Evolutionary conservation across 2,113 vertebrate genomes (phyloP), one percentile per base, ranked within the genome.

Genomic region (Poicephalus meyeri): DNA sequence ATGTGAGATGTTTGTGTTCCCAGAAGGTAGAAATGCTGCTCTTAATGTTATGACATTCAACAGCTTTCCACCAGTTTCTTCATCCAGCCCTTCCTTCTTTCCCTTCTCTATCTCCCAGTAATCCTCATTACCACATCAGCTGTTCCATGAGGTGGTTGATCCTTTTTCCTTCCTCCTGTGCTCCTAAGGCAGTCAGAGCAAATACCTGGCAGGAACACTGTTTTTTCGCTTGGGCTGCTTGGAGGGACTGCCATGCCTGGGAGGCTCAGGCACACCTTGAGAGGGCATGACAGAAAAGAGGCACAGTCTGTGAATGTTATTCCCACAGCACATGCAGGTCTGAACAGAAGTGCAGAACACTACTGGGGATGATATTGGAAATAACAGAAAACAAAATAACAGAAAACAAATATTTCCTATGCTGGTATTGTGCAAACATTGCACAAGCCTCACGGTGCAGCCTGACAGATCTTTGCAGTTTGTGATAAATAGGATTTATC

Each of bases 241-340:
- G 3, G 56, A 47, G 16, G 37, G 23, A 5, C 25, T n/a, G 61
- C 33, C 0, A 0, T 39, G 25, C 70, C 50, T 9, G 31, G 26
- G 61, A 0, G 0, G 29, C 39, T 71, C 61, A 33, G 61, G 49
- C 20, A 52, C 29, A 46, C 26, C 63, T 41, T 47, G 50, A 23
- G 29, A 64, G 11, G 31, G 20, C 46, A 44, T 0, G 0, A 29
- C 37, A 47, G n/a, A 58, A 21, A 20, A 76, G 18, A 69, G 14
- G 31, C 10, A 12, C 16, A 61, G 80, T 31, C 13, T 4, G 0
- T 28, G 52, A 64, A 52, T 11, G 11, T 46, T 47, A 64, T 21
- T 79, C 16, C 68, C 44, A 52, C 8, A 47, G 53, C 28, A 44
- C 35, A 25, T 0, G 0, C 14, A 65, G 39, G 24, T n/a, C 28